phyloP scores from a whole-genome alignment of 2,888 invertebrate genomes.

The Polyploca ridens region DNA sequence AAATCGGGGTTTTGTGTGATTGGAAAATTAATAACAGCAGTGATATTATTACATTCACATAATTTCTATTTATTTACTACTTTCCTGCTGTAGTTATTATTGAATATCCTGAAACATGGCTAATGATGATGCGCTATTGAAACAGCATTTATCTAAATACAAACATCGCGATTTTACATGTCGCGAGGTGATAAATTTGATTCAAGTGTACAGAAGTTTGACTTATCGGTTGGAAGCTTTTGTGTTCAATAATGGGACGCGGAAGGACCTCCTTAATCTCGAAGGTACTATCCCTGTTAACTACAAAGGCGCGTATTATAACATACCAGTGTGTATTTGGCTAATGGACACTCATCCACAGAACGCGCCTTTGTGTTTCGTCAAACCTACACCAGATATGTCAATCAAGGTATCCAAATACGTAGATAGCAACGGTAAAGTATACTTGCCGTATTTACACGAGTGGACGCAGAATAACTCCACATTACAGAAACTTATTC shows the following conservation, averaged over 20 bases:
- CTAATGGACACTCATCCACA: slow-evolving; percentile 98
- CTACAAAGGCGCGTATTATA: slow-evolving; percentile 95
- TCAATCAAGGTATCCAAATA: slow-evolving; percentile 96
- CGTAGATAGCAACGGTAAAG: slow-evolving; percentile 97
- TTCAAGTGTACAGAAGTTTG: slow-evolving; percentile 75
- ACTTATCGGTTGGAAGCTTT: slow-evolving; percentile 78
- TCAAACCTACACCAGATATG: slow-evolving; percentile 98
- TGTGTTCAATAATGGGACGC: slow-evolving; percentile 95
- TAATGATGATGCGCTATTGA: slow-evolving; percentile 71
- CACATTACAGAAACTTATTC: slow-evolving; percentile 94
- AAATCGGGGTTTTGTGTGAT: slow-evolving; percentile 12
- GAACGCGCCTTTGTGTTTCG: slow-evolving; percentile 97
- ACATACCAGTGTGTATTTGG: slow-evolving; percentile 99
- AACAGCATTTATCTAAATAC: slow-evolving; percentile 73
- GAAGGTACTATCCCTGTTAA: slow-evolving; percentile 96
- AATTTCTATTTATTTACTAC: background rate
- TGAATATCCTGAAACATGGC: slow-evolving; percentile 56
- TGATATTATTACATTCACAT: slow-evolving; percentile 10
- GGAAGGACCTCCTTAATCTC: slow-evolving; percentile 92
- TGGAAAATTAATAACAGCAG: background rate
- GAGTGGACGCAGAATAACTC: slow-evolving; percentile 95
- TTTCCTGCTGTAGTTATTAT: slow-evolving; percentile 10
- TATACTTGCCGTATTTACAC: slow-evolving; percentile 98
- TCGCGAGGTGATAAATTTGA: slow-evolving; percentile 74
- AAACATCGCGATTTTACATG: slow-evolving; percentile 75